Conservation (phyloP, 2,113 vertebrate genomes). For the Nothobranchius furzeri region DNA sequence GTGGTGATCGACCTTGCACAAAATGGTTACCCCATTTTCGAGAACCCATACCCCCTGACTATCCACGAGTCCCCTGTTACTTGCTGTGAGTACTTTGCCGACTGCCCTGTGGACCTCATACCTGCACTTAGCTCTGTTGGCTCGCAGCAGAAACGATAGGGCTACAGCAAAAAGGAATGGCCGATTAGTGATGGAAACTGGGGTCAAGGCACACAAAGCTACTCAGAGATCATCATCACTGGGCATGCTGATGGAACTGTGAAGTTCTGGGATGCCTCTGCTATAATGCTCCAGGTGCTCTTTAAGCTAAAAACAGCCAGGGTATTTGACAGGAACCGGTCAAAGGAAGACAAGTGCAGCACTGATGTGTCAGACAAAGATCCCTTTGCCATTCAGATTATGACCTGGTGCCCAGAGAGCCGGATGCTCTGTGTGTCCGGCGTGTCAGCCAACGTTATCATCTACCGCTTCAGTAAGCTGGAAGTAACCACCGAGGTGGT, state of each 20-base stretch:
- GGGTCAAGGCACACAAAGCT: conserved; percentile 96
- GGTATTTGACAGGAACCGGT: conserved; percentile 95
- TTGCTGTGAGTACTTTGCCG: conserved; percentile 98
- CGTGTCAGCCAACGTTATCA: conserved; percentile 94
- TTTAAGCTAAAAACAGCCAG: conserved; percentile 99
- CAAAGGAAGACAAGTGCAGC: conserved; percentile 91
- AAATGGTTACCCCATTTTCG: conserved; percentile 99
- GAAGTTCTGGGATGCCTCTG: conserved; percentile 99
- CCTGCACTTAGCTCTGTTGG: conserved; percentile 98
- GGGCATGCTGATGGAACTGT: conserved; percentile 99
- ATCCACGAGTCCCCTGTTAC: conserved; percentile 99
- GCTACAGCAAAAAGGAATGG: conserved; percentile 99
- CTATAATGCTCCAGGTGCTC: conserved; percentile 97
- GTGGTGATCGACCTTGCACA: conserved; percentile 99
- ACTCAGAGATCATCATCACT: conserved; percentile 99
- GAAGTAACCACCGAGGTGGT: conserved; percentile 93
- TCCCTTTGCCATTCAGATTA: conserved; percentile 96
- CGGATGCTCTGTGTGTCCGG: conserved; percentile 94
- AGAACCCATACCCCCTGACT: conserved; percentile 97
- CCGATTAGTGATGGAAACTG: conserved; percentile 98
- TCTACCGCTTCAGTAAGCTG: conserved; percentile 97
- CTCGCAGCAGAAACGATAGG: conserved; percentile 96
- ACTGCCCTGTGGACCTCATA: conserved; percentile 97
- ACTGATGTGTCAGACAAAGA: conserved; percentile 95
- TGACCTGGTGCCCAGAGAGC: conserved; percentile 98